A percentile compares a stretch with the other conserved stretches of the same genome.
These are phyloP conservation scores for Cyphomyrmex costatus DNA, from an alignment of 1,140 invertebrate genomes.

Conservation along the genomic window DNA sequence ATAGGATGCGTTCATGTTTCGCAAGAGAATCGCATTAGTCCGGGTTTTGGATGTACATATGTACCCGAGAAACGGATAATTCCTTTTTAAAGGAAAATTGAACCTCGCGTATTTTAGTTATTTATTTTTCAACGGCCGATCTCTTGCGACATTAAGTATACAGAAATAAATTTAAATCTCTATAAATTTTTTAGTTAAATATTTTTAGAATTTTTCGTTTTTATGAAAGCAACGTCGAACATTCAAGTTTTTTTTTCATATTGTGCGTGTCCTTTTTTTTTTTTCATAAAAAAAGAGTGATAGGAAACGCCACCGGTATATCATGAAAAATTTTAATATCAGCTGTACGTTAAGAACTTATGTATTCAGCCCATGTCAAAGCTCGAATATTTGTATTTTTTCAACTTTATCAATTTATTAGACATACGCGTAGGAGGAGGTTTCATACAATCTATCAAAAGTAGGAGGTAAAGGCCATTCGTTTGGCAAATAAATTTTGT, in stretches of 20 bases:
- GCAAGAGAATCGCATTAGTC: slow-evolving; percentile 34
- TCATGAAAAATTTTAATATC: slow-evolving; percentile 13
- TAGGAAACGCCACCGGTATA: neutral
- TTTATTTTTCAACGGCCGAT: neutral
- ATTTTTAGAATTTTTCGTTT: neutral
- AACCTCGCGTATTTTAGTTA: neutral
- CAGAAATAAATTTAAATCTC: slow-evolving; percentile 5
- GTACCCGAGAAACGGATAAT: neutral
- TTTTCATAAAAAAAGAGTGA: neutral
- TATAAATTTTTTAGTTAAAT: neutral
- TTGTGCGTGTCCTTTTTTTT: neutral
- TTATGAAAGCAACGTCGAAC: neutral
- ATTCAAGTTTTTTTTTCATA: neutral
- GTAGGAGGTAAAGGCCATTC: neutral
- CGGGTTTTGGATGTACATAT: neutral
- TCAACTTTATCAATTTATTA: neutral
- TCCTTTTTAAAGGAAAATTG: slow-evolving; percentile 21
- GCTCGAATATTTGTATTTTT: slow-evolving; percentile 8
- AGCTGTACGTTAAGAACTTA: neutral
- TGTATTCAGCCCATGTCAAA: neutral
- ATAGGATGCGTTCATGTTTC: slow-evolving; percentile 37
- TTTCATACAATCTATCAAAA: slow-evolving; percentile 13
- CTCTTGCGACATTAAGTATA: neutral
- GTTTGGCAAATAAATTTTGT: slow-evolving; percentile 5
- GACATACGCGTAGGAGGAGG: neutral